Evolutionary conservation across 2,888 invertebrate species (phyloP).

Genomic region (Pristionchus fissidentatus): DNA sequence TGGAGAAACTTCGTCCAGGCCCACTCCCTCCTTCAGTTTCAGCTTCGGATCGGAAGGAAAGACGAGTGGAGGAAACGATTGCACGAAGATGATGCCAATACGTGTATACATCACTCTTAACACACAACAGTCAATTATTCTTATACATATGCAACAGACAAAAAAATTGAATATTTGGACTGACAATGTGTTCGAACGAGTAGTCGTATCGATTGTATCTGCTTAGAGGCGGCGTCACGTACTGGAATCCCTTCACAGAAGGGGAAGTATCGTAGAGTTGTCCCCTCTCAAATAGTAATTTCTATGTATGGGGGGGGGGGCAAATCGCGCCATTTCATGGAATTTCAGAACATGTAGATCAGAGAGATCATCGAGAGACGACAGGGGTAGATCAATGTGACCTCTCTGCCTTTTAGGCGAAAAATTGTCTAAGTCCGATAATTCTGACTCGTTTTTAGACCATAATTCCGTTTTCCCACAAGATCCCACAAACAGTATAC

Average conservation of each 20-base stretch:
- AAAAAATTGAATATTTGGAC: background rate
- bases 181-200: conserved; percentile 22
- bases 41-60: conserved; percentile 53
- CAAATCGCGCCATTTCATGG: too few species aligned
- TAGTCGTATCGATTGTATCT: conserved; percentile 57
- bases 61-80: conserved; percentile 66
- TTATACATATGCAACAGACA: background rate
- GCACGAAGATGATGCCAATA: conserved; percentile 72
- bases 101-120: conserved; percentile 53
- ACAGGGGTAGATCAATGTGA: too few species aligned
- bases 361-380: too few species aligned
- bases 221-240: conserved; percentile 58
- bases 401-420: too few species aligned
- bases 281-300: background rate
- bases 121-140: background rate
- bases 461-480: too few species aligned
- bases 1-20: background rate
- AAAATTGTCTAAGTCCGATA: too few species aligned
- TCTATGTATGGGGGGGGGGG: too few species aligned
- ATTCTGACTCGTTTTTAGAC: too few species aligned
- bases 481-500: too few species aligned
- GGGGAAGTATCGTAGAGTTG: conserved; percentile 65
- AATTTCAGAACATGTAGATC: too few species aligned
- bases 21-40: background rate
- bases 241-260: conserved; percentile 62